phyloP scores from a whole-genome alignment of 2,888 invertebrate species.

The Sphecodes monilicornis region DNA sequence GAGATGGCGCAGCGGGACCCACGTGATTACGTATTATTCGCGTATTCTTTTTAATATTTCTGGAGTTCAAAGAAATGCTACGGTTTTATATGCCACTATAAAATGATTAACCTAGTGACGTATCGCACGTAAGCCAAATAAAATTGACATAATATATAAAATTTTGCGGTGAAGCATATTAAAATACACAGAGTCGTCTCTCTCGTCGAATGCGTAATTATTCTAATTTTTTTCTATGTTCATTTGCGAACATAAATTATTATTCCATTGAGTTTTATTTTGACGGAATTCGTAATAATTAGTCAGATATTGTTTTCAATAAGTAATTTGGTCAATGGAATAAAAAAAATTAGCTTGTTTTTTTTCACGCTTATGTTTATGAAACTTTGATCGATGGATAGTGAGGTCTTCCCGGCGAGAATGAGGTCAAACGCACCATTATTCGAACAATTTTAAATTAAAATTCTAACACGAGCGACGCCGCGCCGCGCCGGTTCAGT shows the following conservation, averaged over 20 bases:
- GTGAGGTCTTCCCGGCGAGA: neutral
- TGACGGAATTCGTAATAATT: no score
- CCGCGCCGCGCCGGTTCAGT: neutral
- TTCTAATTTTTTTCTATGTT: no score
- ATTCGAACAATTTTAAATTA: neutral
- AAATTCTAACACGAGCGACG: neutral
- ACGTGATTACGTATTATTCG: neutral
- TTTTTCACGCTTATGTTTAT: neutral
- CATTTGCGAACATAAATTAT: no score
- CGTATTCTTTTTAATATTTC: neutral
- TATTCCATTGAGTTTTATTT: no score
- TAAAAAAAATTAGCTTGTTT: neutral
- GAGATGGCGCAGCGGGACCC: neutral
- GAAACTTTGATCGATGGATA: neutral
- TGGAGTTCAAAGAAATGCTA: neutral
- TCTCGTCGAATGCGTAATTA: no score
- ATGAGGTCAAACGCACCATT: neutral
- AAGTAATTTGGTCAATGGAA: neutral
- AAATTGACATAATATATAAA: no score
- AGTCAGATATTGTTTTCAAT: neutral
- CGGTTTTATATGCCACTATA: no score
- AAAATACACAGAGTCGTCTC: no score
- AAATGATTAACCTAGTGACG: neutral
- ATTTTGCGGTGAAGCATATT: no score
- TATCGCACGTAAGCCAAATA: no score